phyloP scores from a whole-genome alignment of 2,113 vertebrate species.

The Gallinago paraguaiae region DNA sequence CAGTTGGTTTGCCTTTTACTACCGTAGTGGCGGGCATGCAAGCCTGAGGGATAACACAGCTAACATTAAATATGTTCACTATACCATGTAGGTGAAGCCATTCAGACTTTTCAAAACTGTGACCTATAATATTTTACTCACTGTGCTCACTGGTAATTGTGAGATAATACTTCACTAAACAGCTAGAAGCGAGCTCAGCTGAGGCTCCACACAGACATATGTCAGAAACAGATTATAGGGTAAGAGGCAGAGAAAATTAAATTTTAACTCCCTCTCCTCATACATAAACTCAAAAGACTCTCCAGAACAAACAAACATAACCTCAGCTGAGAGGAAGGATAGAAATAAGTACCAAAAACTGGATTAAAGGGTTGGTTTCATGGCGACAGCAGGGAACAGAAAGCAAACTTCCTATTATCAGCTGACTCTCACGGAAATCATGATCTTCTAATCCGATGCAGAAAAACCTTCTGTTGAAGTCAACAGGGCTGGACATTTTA shows the following conservation, averaged over 20 bases:
- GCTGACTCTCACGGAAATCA: not conserved
- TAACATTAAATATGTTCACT: not conserved
- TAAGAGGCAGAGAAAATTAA: constrained; percentile 30
- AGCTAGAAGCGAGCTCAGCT: not conserved
- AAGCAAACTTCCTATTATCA: not conserved
- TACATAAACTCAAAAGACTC: not conserved
- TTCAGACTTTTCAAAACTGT: not conserved
- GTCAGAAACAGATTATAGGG: constrained; percentile 28
- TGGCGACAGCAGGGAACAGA: not conserved
- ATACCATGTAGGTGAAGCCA: not conserved
- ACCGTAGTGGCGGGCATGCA: not conserved
- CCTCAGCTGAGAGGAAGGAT: not conserved
- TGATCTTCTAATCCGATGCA: not conserved
- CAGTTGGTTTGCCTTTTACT: not conserved
- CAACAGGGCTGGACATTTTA: not conserved
- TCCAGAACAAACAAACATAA: not conserved
- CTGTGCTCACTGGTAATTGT: not conserved
- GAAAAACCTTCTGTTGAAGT: not conserved
- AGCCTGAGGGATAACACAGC: not conserved
- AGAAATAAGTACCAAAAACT: not conserved
- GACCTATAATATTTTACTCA: constrained; percentile 1
- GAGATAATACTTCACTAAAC: constrained; percentile 2
- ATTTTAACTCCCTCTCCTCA: not conserved
- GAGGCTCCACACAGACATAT: not conserved
- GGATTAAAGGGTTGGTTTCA: not conserved